Conservation (phyloP, 2,888 invertebrate genomes). For the Resseliella maxima region DNA sequence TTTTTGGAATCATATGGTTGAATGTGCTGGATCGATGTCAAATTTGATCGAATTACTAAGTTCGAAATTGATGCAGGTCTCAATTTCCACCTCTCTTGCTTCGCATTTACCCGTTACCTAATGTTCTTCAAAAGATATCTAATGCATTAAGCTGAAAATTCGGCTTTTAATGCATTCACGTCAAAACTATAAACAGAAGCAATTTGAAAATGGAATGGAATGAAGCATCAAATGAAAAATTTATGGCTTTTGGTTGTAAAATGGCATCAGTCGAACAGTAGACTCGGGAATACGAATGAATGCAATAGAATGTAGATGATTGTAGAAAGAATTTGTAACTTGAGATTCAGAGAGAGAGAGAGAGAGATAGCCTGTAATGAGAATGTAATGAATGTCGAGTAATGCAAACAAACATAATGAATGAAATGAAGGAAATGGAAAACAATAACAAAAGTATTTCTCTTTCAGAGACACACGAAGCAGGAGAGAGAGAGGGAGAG, state of each 20-base stretch:
- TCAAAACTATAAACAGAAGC: slow-evolving; percentile 45
- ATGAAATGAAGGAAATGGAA: slow-evolving; percentile 10
- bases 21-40: not conserved
- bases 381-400: slow-evolving; percentile 41
- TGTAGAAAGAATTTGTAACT: not conserved
- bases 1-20: not conserved
- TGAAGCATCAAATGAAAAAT: slow-evolving; percentile 53
- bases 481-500: too few relatives aligned
- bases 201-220: not conserved
- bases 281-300: not conserved
- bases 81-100: slow-evolving; percentile 8
- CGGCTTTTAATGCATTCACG: slow-evolving; percentile 13
- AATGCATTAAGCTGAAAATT: not conserved
- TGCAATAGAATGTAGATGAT: not conserved
- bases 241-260: slow-evolving; percentile 21
- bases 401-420: slow-evolving; percentile 20
- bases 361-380: not conserved
- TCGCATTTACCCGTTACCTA: not conserved
- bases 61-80: slow-evolving; percentile 48
- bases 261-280: not conserved
- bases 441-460: slow-evolving; percentile 34
- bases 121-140: not conserved
- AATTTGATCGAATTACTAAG: slow-evolving; percentile 20
- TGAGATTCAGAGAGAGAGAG: too few relatives aligned
- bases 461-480: not conserved